Evolutionary conservation across 2,113 vertebrate species (phyloP), one percentile per base, ranked within the genome.

Genomic region (Falco punctatus): DNA sequence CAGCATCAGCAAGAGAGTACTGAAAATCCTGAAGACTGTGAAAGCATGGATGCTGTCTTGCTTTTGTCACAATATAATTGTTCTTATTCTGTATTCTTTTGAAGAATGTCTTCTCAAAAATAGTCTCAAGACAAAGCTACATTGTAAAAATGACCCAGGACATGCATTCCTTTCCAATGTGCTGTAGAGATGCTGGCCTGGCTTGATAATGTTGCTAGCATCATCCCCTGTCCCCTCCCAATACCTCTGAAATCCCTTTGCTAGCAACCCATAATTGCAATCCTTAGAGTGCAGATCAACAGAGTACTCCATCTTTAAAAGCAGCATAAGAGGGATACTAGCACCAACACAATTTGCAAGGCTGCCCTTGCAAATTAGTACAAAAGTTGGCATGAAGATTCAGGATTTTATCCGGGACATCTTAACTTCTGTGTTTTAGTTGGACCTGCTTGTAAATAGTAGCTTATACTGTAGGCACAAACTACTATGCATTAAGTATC

Each of bases 211-310:
- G 2, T 9, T 57, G 14, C n/a, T 71, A 15, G 24, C 0, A 0
- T 46, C 0, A 0, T 80, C 33, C 15, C 28, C 38, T 1, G 17
- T 78, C 32, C 21, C 49, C 15, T 83, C 27, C 42, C 48, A 55
- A 15, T 74, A 51, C 33, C 32, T 77, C 46, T 73, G 64, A 87
- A 96, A 90, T 51, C 22, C 15, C 9, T 90, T 72, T 73, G 46
- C n/a, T 86, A 62, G 24, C 15, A 59, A 51, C 23, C 42, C 22
- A 16, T 27, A 78, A 48, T 73, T 77, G 57, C 49, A 81, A 1
- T 62, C 22, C 22, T 77, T 46, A 44, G 10, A 72, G n/a, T 40
- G 73, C 66, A 90, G 64, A 73, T 35, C 44, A 62, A 18, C 38
- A 51, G 51, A 71, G 16, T 67, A 30, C 16, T 55, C 57, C 9